Percentiles rank a stretch among this genome's conserved stretches.
Conservation (phyloP, 2,888 invertebrate genomes). For the Thereva nobilitata region DNA sequence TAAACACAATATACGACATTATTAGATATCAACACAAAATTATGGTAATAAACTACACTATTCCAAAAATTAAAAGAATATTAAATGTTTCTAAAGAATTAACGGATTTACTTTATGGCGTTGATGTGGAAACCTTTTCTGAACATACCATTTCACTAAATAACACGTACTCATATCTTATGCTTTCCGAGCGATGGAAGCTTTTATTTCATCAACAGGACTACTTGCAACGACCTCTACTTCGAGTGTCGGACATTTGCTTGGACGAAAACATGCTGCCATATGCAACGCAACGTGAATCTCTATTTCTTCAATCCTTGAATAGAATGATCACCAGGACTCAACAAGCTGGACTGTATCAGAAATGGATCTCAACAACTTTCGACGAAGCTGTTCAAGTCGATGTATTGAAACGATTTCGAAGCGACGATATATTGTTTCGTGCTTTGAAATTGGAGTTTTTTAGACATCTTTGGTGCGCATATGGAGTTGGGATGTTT, state of each 20-base stretch:
- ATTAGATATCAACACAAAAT: conserved; percentile 7
- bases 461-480: too few relatives aligned
- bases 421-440: too few relatives aligned
- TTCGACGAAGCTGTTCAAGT: conserved; percentile 14
- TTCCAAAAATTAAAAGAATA: neutral
- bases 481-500: too few relatives aligned
- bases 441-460: too few relatives aligned
- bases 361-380: conserved; percentile 8
- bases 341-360: conserved; percentile 14
- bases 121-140: conserved; percentile 2
- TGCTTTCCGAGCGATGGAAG: neutral
- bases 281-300: conserved; percentile 22
- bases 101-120: neutral
- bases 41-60: conserved; percentile 2
- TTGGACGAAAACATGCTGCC: conserved; percentile 6
- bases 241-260: conserved; percentile 19
- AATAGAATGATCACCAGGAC: conserved; percentile 1
- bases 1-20: neutral
- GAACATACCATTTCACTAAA: conserved; percentile 20
- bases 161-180: conserved; percentile 17
- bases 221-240: conserved; percentile 2
- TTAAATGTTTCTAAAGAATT: conserved; percentile 7
- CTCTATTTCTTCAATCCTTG: conserved; percentile 24
- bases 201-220: conserved; percentile 15
- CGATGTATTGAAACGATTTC: neutral